These are phyloP conservation scores for Phrynosoma platyrhinos DNA, from an alignment of 2,113 vertebrate genomes.

Conservation along the genomic window DNA sequence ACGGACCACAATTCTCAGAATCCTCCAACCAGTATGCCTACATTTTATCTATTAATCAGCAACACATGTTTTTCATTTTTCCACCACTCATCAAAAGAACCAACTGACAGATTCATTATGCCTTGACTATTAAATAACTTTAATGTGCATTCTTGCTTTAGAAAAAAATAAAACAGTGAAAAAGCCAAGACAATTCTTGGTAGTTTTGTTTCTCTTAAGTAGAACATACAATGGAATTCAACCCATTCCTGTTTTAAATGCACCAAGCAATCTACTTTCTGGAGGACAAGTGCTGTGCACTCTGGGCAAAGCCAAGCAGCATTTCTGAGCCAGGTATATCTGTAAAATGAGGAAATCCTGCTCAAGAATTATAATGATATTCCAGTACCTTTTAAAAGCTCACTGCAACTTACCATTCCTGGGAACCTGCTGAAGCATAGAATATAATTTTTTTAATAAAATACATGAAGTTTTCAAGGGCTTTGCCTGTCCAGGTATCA, in stretches of 20 bases:
- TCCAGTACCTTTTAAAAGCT: neutral
- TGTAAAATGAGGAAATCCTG: neutral
- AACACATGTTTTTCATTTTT: neutral
- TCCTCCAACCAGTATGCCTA: too few species aligned
- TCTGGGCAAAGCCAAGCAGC: neutral
- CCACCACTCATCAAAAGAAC: neutral
- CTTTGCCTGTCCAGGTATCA: neutral
- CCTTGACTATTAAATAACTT: neutral
- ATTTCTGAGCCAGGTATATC: neutral
- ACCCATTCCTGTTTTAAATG: neutral
- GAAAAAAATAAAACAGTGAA: neutral
- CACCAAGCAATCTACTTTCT: neutral
- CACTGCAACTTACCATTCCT: neutral
- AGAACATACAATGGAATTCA: neutral
- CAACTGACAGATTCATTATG: neutral
- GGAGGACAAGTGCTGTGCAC: neutral
- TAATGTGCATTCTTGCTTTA: neutral
- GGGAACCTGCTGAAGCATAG: neutral
- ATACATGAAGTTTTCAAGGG: neutral
- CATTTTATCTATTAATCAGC: neutral
- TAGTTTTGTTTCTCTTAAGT: neutral
- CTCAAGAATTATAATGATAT: neutral
- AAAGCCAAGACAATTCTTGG: neutral
- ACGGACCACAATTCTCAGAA: too few species aligned
- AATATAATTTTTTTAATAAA: neutral